A percentile compares a stretch with the other conserved stretches of the same genome.
Evolutionary conservation across 2,888 invertebrate species (phyloP).

Genomic region (Thumatha senex): DNA sequence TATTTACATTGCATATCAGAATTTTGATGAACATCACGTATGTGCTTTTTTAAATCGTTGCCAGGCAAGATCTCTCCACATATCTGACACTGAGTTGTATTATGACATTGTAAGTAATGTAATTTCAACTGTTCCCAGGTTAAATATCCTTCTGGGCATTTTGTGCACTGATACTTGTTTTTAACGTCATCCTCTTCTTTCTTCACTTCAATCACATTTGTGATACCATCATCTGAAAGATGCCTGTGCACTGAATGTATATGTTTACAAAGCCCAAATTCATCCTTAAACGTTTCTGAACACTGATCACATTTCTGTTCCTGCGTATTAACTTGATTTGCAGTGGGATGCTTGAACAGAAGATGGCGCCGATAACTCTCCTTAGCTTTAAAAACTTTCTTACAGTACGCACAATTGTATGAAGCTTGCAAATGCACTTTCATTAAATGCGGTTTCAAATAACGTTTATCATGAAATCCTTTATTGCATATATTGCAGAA

Average conservation of each 20-base stretch:
- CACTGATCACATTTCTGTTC: conserved; percentile 67
- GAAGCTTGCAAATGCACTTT: conserved; percentile 70
- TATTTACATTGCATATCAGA: conserved; percentile 58
- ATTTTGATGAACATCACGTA: conserved; percentile 53
- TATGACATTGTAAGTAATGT: conserved; percentile 66
- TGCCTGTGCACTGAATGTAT: conserved; percentile 53
- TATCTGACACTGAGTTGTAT: conserved; percentile 65
- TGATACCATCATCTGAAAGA: conserved; percentile 4
- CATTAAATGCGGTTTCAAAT: conserved; percentile 66
- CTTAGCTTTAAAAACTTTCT: conserved; percentile 67
- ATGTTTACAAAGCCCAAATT: conserved; percentile 68
- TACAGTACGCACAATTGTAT: conserved; percentile 66
- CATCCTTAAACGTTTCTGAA: conserved; percentile 59
- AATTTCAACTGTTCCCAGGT: conserved; percentile 60
- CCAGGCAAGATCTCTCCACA: conserved; percentile 63
- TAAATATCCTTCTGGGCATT: conserved; percentile 57
- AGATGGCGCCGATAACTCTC: conserved; percentile 71
- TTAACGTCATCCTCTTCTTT: conserved; percentile 58
- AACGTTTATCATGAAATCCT: conserved; percentile 67
- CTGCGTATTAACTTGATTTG: conserved; percentile 27
- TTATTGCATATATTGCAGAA: conserved; percentile 69
- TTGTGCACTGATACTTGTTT: conserved; percentile 63
- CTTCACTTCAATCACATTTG: conserved; percentile 42
- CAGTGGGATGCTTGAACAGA: conserved; percentile 58
- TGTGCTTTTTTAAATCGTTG: conserved; percentile 62